Evolutionary conservation across 2,888 invertebrate genomes (phyloP).

Genomic region (Anagyrus pseudococci): DNA sequence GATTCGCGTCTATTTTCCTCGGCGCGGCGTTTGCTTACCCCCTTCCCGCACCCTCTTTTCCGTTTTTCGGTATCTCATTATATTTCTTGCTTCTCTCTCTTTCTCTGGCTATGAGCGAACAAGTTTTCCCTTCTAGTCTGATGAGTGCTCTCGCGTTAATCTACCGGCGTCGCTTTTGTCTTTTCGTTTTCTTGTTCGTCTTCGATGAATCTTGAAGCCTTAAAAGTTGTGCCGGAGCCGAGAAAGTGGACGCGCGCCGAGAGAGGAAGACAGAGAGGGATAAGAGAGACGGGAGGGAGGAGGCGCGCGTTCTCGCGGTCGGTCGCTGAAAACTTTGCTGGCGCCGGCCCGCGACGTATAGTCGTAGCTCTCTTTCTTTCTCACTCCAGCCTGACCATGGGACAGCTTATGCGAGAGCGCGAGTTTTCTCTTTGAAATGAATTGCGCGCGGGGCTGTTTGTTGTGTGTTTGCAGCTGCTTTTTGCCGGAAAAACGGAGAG

Average conservation of each 20-base stretch:
- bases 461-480: slow-evolving; percentile 2
- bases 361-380: no score
- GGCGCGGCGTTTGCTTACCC: slow-evolving; percentile 34
- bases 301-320: background rate
- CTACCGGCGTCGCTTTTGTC: slow-evolving; percentile 29
- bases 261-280: background rate
- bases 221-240: slow-evolving; percentile 8
- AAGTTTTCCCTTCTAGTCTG: slow-evolving; percentile 39
- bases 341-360: slow-evolving; percentile 22
- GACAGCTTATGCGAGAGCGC: slow-evolving; percentile 16
- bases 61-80: slow-evolving; percentile 18
- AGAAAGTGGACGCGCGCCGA: background rate
- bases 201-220: slow-evolving; percentile 32
- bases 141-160: slow-evolving; percentile 37
- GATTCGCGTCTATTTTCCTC: no score
- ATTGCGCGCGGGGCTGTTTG: slow-evolving; percentile 12
- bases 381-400: slow-evolving; percentile 24
- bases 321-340: slow-evolving; percentile 27
- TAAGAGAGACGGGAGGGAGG: background rate
- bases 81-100: slow-evolving; percentile 13
- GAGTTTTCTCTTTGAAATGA: slow-evolving; percentile 12
- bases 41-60: slow-evolving; percentile 35
- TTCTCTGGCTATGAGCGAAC: slow-evolving; percentile 3
- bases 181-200: slow-evolving; percentile 20
- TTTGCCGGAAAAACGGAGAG: background rate